These are phyloP conservation scores for Eristalis pertinax DNA, from an alignment of 2,888 invertebrate genomes.

Conservation along the genomic window DNA sequence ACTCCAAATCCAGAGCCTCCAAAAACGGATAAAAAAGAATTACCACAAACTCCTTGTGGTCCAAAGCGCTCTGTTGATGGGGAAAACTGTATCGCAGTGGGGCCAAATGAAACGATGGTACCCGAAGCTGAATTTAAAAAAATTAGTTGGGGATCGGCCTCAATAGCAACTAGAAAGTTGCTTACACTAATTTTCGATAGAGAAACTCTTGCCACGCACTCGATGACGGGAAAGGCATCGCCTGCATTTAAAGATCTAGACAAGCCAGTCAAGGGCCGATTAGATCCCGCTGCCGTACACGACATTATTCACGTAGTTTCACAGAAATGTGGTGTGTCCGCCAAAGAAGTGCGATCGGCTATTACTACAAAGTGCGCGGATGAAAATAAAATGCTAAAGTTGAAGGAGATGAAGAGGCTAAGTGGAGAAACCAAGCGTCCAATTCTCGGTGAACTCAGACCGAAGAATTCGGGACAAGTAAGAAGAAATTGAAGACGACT, in stretches of 20 bases:
- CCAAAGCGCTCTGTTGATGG: not conserved
- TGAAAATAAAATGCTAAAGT: conserved; percentile 84
- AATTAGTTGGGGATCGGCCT: conserved; percentile 83
- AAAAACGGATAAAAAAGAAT: not conserved
- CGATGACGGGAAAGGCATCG: conserved; percentile 84
- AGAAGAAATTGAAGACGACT: not conserved
- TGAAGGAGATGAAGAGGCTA: conserved; percentile 76
- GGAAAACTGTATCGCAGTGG: conserved; percentile 78
- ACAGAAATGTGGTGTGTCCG: conserved; percentile 82
- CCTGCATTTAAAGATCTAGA: conserved; percentile 81
- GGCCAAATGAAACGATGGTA: conserved; percentile 80
- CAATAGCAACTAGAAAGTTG: conserved; percentile 84
- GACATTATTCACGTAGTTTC: conserved; percentile 84
- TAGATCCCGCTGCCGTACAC: conserved; percentile 83
- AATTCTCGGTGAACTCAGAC: conserved; percentile 33
- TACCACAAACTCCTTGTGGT: not conserved
- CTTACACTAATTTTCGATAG: conserved; percentile 83
- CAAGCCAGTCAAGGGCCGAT: conserved; percentile 78
- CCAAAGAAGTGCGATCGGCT: conserved; percentile 84
- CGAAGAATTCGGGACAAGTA: not conserved
- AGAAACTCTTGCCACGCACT: conserved; percentile 84
- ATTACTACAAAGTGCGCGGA: conserved; percentile 86
- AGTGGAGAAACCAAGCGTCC: conserved; percentile 35
- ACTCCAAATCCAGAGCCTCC: not conserved
- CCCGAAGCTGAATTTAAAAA: conserved; percentile 81